Base-by-base conservation (phyloP, 2,797 vertebrate genomes). In the Chromis chromis region DNA sequence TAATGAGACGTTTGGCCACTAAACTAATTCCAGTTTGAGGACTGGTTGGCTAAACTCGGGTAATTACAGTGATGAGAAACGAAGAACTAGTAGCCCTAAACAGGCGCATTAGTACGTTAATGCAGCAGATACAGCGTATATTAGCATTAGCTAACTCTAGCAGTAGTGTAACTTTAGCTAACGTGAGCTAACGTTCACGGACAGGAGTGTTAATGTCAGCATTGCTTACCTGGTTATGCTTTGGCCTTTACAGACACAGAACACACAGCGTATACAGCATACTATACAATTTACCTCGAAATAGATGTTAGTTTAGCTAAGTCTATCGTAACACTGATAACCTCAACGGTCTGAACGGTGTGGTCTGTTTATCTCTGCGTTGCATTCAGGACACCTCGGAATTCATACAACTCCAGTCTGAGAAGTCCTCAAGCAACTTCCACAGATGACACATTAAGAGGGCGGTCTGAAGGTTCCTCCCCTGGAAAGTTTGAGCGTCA, bases 321-420 rank as follows among this genome's bases (percentile, higher is more conserved):
- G 9, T 54, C 3, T 19, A 33, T 39, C 7, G 1, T 31, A 1
- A 9, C 2, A 6, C 25, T 6, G 33, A 22, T 5, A 13, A 8
- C 16, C 11, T 44, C n/a, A 3, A 33, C 17, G 1, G 24, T 10
- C 40, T 16, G 59, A 48, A 55, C 52, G 52, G 3, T 16, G 61
- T 6, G 50, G 40, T 72, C 63, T 91, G 84, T 93, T 93, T 90
- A 91, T 86, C 27, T 78, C 24, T 36, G 21, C 28, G 90, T 0
- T 0, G 21, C 78, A 1, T 93, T 93, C 76, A 78, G 0, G 0
- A 0, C 0, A 11, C 53, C 80, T 86, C 79, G 89, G 33, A 83
- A 77, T 70, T 66, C n/a, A 0, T 0, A 58, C 0, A 4, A 86
- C 68, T 83, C 79, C 78, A 52, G 61, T 19, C 72, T 62, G 7